A percentile compares a stretch with the other conserved stretches of the same genome.
These are phyloP conservation scores for Zaprionus inermis DNA, from an alignment of 1,140 invertebrate species.

Conservation along the genomic window DNA sequence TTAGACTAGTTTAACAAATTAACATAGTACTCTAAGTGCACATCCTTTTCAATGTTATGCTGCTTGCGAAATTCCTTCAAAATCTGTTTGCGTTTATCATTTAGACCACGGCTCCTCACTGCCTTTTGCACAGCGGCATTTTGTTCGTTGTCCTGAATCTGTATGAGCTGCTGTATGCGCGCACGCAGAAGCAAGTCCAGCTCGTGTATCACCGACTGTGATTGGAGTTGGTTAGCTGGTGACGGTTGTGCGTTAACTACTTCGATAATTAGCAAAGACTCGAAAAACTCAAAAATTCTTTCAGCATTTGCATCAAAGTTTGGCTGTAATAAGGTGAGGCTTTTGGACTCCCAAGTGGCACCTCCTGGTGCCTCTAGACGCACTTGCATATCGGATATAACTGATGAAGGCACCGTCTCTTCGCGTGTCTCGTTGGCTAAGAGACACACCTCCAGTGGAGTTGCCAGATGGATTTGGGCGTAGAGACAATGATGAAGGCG, in stretches of 20 bases:
- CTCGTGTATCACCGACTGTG: slow-evolving; percentile 33
- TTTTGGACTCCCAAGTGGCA: slow-evolving; percentile 55
- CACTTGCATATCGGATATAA: slow-evolving; percentile 55
- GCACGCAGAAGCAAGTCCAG: slow-evolving; percentile 52
- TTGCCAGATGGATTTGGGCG: slow-evolving; percentile 57
- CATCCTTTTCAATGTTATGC: background rate
- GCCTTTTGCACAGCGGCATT: background rate
- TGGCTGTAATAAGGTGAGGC: slow-evolving; percentile 20
- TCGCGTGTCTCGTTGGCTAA: slow-evolving; percentile 42
- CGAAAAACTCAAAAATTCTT: slow-evolving; percentile 22
- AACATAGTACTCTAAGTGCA: slow-evolving; percentile 54
- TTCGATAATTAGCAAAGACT: background rate
- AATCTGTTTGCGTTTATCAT: slow-evolving; percentile 55
- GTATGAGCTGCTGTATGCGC: slow-evolving; percentile 33
- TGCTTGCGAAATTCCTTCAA: slow-evolving; percentile 45
- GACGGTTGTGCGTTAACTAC: no score
- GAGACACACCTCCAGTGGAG: slow-evolving; percentile 29
- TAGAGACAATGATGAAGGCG: slow-evolving; percentile 37
- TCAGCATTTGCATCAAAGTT: background rate
- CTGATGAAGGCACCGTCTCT: slow-evolving; percentile 26
- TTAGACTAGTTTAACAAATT: slow-evolving; percentile 55
- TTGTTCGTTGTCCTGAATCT: background rate
- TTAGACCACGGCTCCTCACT: slow-evolving; percentile 22
- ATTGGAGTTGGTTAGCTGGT: slow-evolving; percentile 12
- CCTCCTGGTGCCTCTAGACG: slow-evolving; percentile 50